phyloP scores from a whole-genome alignment of 2,888 invertebrate species.

The Isoperla grammatica region DNA sequence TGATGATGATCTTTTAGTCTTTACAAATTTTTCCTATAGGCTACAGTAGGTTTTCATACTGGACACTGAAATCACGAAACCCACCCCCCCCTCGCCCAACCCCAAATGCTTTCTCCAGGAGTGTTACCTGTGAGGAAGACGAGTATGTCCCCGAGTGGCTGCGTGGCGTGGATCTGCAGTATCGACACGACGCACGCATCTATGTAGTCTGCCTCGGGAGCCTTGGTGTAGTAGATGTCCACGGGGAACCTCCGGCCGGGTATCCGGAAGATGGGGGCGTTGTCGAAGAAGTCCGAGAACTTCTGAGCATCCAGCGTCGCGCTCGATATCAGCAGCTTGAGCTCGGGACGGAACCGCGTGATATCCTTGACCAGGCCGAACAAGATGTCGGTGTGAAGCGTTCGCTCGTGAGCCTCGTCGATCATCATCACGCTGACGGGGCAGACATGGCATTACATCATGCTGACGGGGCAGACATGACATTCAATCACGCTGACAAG shows the following conservation, averaged over 20 bases:
- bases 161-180: conserved; percentile 96
- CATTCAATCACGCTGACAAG: too few species aligned
- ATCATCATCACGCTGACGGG: conserved; percentile 99
- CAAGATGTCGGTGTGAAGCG: conserved; percentile 95
- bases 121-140: conserved; percentile 77
- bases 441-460: too few species aligned
- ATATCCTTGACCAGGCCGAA: conserved; percentile 98
- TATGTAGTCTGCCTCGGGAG: conserved; percentile 98
- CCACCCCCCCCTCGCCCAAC: too few species aligned
- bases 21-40: too few species aligned
- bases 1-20: too few species aligned
- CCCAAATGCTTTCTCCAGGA: conserved; percentile 41
- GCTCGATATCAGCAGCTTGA: conserved; percentile 95
- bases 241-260: conserved; percentile 98
- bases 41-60: too few species aligned
- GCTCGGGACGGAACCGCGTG: conserved; percentile 83
- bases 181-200: conserved; percentile 97
- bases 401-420: conserved; percentile 98
- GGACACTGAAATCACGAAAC: too few species aligned
- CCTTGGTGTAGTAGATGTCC: conserved; percentile 98
- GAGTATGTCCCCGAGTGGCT: conserved; percentile 90
- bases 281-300: conserved; percentile 96
- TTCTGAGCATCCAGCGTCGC: conserved; percentile 98
- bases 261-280: conserved; percentile 95
- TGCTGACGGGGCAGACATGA: too few species aligned